Evolutionary conservation across 2,888 invertebrate genomes (phyloP), one percentile per base, ranked within the genome.

Genomic region (Amblyjoppa proteus): DNA sequence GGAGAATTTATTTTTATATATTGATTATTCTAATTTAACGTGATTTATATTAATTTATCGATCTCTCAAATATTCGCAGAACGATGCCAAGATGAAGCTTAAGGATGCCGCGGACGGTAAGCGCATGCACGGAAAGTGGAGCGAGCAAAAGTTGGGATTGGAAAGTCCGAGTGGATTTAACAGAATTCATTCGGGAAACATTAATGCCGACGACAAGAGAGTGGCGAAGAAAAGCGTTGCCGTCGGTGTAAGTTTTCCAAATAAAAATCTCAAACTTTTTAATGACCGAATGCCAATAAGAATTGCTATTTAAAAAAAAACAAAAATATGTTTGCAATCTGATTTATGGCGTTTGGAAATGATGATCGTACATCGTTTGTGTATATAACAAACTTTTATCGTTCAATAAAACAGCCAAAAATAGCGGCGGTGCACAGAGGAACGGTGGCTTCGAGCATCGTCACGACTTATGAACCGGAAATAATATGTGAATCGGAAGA

Each of bases 401-500:
- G 90, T 20, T 86, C 92, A 91, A 90, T 92, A 71, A 91, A 92
- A 64, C 91, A 93, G 79, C 92, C 90, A 5, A 91, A 93, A 69
- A 85, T 84, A 80, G 76, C 81, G 9, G 13, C 78, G 9, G 66
- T 70, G 31, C 73, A 75, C 34, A 64, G 71, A 34, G 41, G 77
- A 25, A 77, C 64, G 38, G 80, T 25, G 20, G 78, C 92, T 93
- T 87, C 71, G 61, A 56, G 45, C 20, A 84, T 94, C 94, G 87
- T 94, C 92, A 94, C 95, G 90, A 96, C 96, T 0, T 96, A 95
- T 91, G 95, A 96, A 89, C 96, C 97, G 0, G 96, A 96, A 90
- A 95, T 95, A n/a, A 96, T 97, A 89, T 94, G 96, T 84, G 95
- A 96, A 92, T 94, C 96, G 13, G 97, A 97, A 90, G 97, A 97